Evolutionary conservation across 2,888 invertebrate genomes (phyloP), one percentile per base, ranked within the genome.

Genomic region (Eupithecia abbreviata): DNA sequence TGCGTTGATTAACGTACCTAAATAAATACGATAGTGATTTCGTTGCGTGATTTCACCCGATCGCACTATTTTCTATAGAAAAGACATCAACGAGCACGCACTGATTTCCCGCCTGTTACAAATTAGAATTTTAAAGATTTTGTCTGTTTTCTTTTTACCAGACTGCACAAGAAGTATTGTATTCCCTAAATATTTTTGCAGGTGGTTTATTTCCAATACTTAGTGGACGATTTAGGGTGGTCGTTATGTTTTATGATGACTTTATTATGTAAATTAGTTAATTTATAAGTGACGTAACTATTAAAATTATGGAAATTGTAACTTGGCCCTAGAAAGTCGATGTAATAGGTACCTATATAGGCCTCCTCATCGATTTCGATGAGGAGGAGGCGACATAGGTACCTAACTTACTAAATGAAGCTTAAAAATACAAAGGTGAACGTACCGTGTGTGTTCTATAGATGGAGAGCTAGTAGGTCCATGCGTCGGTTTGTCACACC

Each of bases 51-150:
- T 47, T 18, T 47, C 30, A 18, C 18, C 51, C 66, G 66, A 66
- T 67, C 30, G 51, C 66, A 66, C 55, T 18, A 66, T 42, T 72
- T 79, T 80, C 79, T 80, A 85, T 86, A 79, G 76, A 86, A 87
- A 87, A 87, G 87, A 87, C 84, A 79, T 87, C 85, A 87, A 87
- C 88, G 87, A 81, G 87, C 84, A 84, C 84, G 65, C 41, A 68
- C 68, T 12, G 12, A 70, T 72, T 78, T 78, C 71, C 68, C 75
- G 58, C 47, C 0, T 49, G 30, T 47, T 62, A 62, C 30, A 62
- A 62, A 10, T 55, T n/a, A n/a, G 3, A 2, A 0, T 7, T 55
- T 2, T 6, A 15, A 51, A 15, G 51, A n/a, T n/a, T 58, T 58
- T 58, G 2, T 62, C n/a, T 10, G 4, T 30, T 12, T 58, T 62